Evolutionary conservation across 2,797 vertebrate species (phyloP), one percentile per base, ranked within the genome.

Genomic region (Poeciliopsis gracilis): DNA sequence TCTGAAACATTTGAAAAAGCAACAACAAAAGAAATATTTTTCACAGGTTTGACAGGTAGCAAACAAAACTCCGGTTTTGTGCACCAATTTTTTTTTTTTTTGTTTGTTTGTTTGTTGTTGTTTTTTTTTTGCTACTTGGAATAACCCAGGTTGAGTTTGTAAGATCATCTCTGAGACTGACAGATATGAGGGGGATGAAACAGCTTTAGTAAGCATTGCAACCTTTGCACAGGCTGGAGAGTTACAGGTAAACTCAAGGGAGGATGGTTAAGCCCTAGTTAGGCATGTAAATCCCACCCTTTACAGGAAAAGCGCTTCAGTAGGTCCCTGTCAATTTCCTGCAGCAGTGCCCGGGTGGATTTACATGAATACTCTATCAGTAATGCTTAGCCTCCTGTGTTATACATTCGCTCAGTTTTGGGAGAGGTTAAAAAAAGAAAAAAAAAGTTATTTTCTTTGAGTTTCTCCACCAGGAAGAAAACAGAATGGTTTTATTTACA

Each of bases 211-310:
- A 91, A 92, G 90, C 90, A 82, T 89, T 69, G 90, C 88, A 92
- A 93, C 94, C 91, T 92, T 86, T 79, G 87, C 93, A 86, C 86
- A 92, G 92, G 91, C 89, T 89, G 85, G 82, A 82, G 91, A 90
- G 93, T 95, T 95, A 94, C 95, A 96, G 95, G 95, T 96, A 95
- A 95, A 95, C 93, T 94, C 92, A 78, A 88, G 93, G 93, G 94
- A 94, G 94, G 94, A 89, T 87, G 92, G 90, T 93, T 96, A 96
- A 96, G 95, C 95, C 95, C 93, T 96, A 94, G 95, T 96, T 96
- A 96, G 94, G 94, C 95, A 96, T 96, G 95, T 96, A 96, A 96
- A 96, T 96, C 95, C 96, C 95, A 95, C 95, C 95, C 94, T 95
- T 95, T 96, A 96, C 95, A 96, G 95, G 92, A 94, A 94, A 87